Conservation (phyloP, 2,888 invertebrate genomes). For the Hyalella azteca region DNA sequence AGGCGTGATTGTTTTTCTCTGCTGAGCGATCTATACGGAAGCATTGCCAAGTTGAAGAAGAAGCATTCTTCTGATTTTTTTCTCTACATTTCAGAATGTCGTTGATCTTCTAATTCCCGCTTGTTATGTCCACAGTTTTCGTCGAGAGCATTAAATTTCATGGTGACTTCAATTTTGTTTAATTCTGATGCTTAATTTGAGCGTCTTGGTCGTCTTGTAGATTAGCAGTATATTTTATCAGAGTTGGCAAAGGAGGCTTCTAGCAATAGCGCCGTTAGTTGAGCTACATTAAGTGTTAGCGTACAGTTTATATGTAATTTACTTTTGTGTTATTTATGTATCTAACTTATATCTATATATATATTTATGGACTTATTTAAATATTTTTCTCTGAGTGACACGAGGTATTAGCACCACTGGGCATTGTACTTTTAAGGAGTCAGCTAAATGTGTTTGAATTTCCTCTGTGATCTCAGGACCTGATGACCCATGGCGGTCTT, state of each 20-base stretch:
- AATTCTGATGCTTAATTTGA: too few species aligned
- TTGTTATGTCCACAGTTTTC: too few species aligned
- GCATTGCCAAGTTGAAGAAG: too few species aligned
- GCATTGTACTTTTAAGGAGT: conserved; percentile 28
- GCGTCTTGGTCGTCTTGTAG: too few species aligned
- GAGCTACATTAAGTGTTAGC: neutral
- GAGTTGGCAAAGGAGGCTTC: neutral
- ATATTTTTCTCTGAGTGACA: conserved; percentile 22
- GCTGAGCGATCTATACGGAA: neutral
- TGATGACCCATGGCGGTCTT: neutral
- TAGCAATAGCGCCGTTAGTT: conserved; percentile 26
- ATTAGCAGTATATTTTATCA: too few species aligned
- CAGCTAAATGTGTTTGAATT: conserved; percentile 23
- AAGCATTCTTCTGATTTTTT: too few species aligned
- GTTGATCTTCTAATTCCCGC: too few species aligned
- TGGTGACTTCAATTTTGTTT: too few species aligned
- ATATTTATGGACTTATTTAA: conserved; percentile 35
- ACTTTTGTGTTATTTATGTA: conserved; percentile 35
- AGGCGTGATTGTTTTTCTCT: neutral
- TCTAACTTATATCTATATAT: conserved; percentile 24
- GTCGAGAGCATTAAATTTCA: too few species aligned
- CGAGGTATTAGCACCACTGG: conserved; percentile 20
- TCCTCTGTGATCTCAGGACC: conserved; percentile 36
- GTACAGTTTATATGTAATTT: conserved; percentile 2
- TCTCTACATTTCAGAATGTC: too few species aligned